Evolutionary conservation across 2,113 vertebrate species (phyloP).

Genomic region (Halcyon malimbica): DNA sequence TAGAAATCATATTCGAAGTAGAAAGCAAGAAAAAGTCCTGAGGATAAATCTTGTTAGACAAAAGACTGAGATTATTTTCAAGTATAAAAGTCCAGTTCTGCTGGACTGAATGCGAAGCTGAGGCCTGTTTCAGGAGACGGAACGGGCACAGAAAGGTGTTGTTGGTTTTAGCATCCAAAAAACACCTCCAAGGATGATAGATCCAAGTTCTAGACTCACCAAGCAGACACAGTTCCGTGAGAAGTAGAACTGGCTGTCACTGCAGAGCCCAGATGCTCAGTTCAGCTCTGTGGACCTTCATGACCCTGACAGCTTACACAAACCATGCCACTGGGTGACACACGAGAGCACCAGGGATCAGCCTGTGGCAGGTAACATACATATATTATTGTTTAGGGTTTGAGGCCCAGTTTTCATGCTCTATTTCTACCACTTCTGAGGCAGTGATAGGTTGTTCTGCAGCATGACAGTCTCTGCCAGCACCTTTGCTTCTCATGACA

Average conservation of each 20-base stretch:
- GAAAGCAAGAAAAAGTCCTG: not conserved
- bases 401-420: not conserved
- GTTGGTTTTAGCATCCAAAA: not conserved
- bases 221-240: not conserved
- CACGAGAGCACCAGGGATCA: not conserved
- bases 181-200: not conserved
- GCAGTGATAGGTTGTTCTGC: not conserved
- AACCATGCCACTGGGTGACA: not conserved
- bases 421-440: not conserved
- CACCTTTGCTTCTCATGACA: not conserved
- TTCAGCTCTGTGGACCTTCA: not conserved
- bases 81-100: not conserved
- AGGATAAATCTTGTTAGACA: not conserved
- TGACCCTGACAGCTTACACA: not conserved
- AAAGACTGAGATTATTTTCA: not conserved
- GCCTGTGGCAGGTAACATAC: not conserved
- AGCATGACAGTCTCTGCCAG: not conserved
- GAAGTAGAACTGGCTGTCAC: not conserved
- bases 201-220: not conserved
- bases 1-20: not conserved
- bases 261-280: not conserved
- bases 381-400: accelerated
- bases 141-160: not conserved
- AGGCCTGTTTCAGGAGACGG: not conserved
- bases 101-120: not conserved